These are phyloP conservation scores for Lamellibrachia luymesi DNA, from an alignment of 1,140 invertebrate species.

Conservation along the genomic window DNA sequence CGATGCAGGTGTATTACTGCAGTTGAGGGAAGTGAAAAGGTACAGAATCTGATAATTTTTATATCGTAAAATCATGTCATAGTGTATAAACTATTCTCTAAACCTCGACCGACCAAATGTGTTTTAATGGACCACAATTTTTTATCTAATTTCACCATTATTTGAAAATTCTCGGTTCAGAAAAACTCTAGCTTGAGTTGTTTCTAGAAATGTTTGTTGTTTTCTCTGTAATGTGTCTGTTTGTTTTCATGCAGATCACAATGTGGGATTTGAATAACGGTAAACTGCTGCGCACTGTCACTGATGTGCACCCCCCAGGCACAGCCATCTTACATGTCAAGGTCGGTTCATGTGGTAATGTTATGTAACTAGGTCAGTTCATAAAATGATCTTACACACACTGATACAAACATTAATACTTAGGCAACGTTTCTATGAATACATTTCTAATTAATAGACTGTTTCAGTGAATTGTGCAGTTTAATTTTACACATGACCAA, in stretches of 20 bases:
- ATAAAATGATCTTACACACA: not conserved
- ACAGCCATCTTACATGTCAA: constrained; percentile 83
- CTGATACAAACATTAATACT: no score
- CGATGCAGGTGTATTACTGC: not conserved
- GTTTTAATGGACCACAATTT: no score
- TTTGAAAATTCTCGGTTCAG: not conserved
- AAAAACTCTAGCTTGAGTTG: not conserved
- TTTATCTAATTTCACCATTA: no score
- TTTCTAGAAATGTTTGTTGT: not conserved
- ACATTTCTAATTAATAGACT: no score
- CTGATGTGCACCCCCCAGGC: constrained; percentile 81
- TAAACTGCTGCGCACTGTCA: constrained; percentile 73
- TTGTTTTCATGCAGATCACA: constrained; percentile 49
- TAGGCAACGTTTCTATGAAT: no score
- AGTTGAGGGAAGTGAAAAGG: not conserved
- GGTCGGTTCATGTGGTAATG: constrained; percentile 55
- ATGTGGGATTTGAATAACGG: constrained; percentile 61
- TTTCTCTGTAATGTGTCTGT: not conserved
- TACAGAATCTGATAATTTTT: not conserved
- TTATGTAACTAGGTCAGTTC: not conserved
- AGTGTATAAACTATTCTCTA: no score
- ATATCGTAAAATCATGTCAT: not conserved
- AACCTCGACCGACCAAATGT: no score
- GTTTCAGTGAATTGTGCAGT: not conserved
- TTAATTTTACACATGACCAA: not conserved